phyloP scores from a whole-genome alignment of 1,140 invertebrate species.

The Pseudomyrmex concolor region DNA sequence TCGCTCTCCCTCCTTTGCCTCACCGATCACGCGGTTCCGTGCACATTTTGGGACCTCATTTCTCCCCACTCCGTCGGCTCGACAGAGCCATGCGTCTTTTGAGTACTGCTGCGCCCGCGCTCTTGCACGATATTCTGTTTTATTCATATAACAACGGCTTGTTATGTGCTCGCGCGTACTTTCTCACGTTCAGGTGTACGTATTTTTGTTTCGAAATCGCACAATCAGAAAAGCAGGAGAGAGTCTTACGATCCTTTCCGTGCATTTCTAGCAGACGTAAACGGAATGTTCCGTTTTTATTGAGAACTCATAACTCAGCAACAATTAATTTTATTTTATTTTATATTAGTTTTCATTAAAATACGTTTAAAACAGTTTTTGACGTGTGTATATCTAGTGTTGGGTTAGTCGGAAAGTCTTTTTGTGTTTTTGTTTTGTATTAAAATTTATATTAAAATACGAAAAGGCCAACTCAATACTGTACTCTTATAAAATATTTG shows the following conservation, averaged over 20 bases:
- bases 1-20: not conserved
- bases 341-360: too few relatives aligned
- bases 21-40: not conserved
- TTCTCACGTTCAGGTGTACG: not conserved
- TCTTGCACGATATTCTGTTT: constrained; percentile 81
- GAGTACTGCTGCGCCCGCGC: constrained; percentile 54
- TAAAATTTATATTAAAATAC: too few relatives aligned
- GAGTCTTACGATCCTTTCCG: not conserved
- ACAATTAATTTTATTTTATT: too few relatives aligned
- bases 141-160: constrained; percentile 76
- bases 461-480: not conserved
- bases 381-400: too few relatives aligned
- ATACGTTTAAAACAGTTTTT: too few relatives aligned
- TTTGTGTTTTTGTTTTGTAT: too few relatives aligned
- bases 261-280: not conserved
- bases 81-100: constrained; percentile 69
- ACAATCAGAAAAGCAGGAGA: not conserved
- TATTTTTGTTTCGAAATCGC: constrained; percentile 26
- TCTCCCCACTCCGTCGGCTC: not conserved
- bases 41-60: constrained; percentile 65
- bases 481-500: constrained; percentile 39
- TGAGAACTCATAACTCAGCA: not conserved
- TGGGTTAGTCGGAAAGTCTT: too few relatives aligned
- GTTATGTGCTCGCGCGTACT: constrained; percentile 66
- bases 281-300: constrained; percentile 8